Percentiles rank a stretch among this genome's conserved stretches.
Conservation (phyloP, 2,888 invertebrate species). For the Acleris emargana region DNA sequence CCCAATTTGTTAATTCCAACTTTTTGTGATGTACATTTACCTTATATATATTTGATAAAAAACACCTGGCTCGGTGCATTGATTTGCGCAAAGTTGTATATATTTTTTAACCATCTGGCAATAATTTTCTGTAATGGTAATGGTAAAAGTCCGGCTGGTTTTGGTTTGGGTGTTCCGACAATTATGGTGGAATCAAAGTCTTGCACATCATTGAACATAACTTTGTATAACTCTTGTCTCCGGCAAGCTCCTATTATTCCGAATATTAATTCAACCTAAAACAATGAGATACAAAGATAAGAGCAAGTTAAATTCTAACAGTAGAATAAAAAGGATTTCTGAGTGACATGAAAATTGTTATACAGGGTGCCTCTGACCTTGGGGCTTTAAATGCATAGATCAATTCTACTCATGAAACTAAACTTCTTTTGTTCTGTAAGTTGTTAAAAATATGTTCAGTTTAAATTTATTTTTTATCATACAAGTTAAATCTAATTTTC, state of each 20-base stretch:
- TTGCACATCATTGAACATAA: slow-evolving; percentile 1
- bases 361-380: too few relatives aligned
- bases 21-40: slow-evolving; percentile 7
- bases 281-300: not conserved
- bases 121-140: not conserved
- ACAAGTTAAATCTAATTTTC: too few relatives aligned
- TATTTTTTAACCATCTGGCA: slow-evolving; percentile 5
- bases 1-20: slow-evolving; percentile 14
- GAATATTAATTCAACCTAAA: slow-evolving; percentile 3
- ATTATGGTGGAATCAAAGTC: not conserved
- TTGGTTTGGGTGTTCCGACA: slow-evolving; percentile 7
- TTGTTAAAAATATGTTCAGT: too few relatives aligned
- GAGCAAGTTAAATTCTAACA: not conserved
- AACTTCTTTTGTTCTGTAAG: too few relatives aligned
- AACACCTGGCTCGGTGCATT: not conserved
- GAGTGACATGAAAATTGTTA: not conserved
- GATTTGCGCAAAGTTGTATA: slow-evolving; percentile 2
- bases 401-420: too few relatives aligned
- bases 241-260: slow-evolving; percentile 5
- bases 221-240: slow-evolving; percentile 12
- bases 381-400: too few relatives aligned
- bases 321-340: not conserved
- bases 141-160: slow-evolving; percentile 3
- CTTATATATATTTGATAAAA: not conserved
- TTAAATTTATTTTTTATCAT: too few relatives aligned